These are phyloP conservation scores for Drosophila lutescens DNA, from an alignment of 2,888 invertebrate species.

Conservation along the genomic window DNA sequence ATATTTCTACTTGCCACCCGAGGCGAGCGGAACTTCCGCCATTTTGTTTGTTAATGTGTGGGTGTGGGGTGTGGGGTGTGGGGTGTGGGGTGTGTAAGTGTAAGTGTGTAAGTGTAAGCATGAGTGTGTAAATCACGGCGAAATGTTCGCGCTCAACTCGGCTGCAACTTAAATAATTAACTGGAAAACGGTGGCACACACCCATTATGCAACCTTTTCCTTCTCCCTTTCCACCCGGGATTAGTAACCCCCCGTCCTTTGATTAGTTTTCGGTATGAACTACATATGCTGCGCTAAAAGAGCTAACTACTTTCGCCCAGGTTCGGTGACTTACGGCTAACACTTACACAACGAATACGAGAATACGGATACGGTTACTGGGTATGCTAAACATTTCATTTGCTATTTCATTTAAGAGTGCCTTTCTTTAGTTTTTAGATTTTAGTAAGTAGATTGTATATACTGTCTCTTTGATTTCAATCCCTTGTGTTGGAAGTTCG, in stretches of 20 bases:
- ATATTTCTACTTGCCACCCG: constrained; percentile 45
- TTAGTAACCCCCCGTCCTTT: constrained; percentile 7
- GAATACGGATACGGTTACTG: neutral
- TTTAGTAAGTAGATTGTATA: constrained; percentile 9
- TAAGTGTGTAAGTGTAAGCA: neutral
- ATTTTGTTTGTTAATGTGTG: constrained; percentile 43
- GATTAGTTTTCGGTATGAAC: constrained; percentile 33
- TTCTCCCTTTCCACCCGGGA: too few species aligned
- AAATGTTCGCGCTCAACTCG: constrained; percentile 33
- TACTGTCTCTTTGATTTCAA: constrained; percentile 57
- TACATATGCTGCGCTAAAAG: constrained; percentile 27
- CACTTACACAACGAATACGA: constrained; percentile 31
- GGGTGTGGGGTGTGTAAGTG: constrained; percentile 5
- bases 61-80: constrained; percentile 3
- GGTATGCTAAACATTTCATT: neutral
- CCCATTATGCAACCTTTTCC: constrained; percentile 17
- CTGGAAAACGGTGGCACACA: constrained; percentile 51
- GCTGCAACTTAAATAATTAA: constrained; percentile 61
- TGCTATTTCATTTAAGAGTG: constrained; percentile 2
- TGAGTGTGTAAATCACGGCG: constrained; percentile 33
- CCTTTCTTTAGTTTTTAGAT: constrained; percentile 11
- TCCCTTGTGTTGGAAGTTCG: constrained; percentile 63
- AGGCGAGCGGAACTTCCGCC: constrained; percentile 51
- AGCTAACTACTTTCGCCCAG: constrained; percentile 14
- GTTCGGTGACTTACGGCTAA: constrained; percentile 38